Evolutionary conservation across 2,888 invertebrate species (phyloP), one percentile per base, ranked within the genome.

Genomic region (Mimas tiliae): DNA sequence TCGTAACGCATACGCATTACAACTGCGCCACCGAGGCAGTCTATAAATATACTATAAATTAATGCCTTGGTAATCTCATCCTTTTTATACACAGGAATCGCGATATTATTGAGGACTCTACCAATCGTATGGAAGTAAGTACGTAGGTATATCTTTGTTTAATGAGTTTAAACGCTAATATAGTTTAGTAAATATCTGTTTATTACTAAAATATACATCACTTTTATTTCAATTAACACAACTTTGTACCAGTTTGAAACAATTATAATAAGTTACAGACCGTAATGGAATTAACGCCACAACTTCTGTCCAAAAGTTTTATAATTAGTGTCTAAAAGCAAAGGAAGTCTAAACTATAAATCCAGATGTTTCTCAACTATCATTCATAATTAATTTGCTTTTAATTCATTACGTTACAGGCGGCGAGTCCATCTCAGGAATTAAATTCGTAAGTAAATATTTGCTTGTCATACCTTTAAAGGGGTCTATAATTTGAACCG

Each of bases 351-450:
- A 52, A 52, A 52, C 33, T 52, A 52, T 51, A 52, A 12, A 14
- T 52, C 12, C 27, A 52, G 33, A 21, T 14, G 52, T 14, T 52
- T 2, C 50, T 50, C 8, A 50, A 50, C 50, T 45, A 45, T 50
- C 19, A 50, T 50, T 38, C 42, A 19, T 55, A 55, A 55, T 55
- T 55, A 58, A 52, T 14, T 58, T 58, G 42, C 38, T 58, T 58
- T 58, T 42, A 19, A 42, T 19, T 19, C 8, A 42, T 19, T 38
- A 38, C 48, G 0, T 55, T 55, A 38, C 55, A 58, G 58, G 6
- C 42, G 19, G 42, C 12, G 8, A 19, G 19, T 38, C 7, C 1
- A 12, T 16, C 11, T 19, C 58, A 6, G 6, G 11, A 58, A 11
- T 16, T 19, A 58, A 42, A 12, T 19, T 12, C 42, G 58, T 42